Conservation (phyloP, 2,888 invertebrate species). For the Yponomeuta cagnagella region DNA sequence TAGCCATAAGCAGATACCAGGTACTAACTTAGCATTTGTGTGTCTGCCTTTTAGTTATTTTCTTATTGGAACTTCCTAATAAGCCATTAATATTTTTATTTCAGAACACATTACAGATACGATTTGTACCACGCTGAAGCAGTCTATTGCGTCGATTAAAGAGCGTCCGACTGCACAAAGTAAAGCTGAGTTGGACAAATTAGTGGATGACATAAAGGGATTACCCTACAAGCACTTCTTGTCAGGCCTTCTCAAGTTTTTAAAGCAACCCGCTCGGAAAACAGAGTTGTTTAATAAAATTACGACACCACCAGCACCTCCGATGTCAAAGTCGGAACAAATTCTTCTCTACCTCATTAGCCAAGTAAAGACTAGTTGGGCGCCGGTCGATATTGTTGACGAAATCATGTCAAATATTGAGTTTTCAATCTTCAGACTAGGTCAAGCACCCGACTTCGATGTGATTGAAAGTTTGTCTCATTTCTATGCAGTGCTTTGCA, state of each 20-base stretch:
- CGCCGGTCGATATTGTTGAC: slow-evolving; percentile 34
- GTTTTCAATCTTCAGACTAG: slow-evolving; percentile 51
- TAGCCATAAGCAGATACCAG: slow-evolving; percentile 26
- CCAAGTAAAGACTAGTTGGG: slow-evolving; percentile 32
- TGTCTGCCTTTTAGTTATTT: not conserved
- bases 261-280: slow-evolving; percentile 46
- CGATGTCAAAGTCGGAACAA: slow-evolving; percentile 59
- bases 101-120: slow-evolving; percentile 36
- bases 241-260: slow-evolving; percentile 43
- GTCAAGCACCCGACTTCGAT: slow-evolving; percentile 49
- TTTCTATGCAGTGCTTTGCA: slow-evolving; percentile 60
- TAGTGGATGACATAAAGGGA: slow-evolving; percentile 40
- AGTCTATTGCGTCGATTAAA: slow-evolving; percentile 33
- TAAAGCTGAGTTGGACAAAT: slow-evolving; percentile 36
- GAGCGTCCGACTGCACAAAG: slow-evolving; percentile 32
- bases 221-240: slow-evolving; percentile 40
- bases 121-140: slow-evolving; percentile 39
- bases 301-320: slow-evolving; percentile 38
- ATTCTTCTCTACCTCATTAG: slow-evolving; percentile 47
- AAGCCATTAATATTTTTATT: slow-evolving; percentile 25
- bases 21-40: slow-evolving; percentile 27
- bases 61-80: not conserved
- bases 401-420: slow-evolving; percentile 47
- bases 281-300: slow-evolving; percentile 44
- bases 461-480: slow-evolving; percentile 54